Evolutionary conservation across 2,888 invertebrate species (phyloP).

Genomic region (Agrotis segetum): DNA sequence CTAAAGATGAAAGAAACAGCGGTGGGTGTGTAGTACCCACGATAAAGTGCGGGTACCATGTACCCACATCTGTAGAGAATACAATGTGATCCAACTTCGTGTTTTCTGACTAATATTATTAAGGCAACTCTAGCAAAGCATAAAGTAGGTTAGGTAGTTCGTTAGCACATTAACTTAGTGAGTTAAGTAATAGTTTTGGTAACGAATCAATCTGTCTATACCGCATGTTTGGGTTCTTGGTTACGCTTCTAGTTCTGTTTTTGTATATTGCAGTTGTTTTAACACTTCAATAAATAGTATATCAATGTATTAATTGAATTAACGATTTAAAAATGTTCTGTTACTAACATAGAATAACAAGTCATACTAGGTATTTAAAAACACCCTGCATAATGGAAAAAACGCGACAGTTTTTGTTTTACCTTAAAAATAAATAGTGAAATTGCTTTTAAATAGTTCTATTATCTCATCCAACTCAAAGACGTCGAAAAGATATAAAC

Average conservation of each 20-base stretch:
- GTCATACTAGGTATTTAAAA: no score
- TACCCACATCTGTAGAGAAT: not conserved
- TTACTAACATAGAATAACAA: no score
- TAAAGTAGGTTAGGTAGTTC: constrained; percentile 34
- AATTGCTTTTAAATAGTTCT: no score
- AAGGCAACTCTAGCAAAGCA: constrained; percentile 12
- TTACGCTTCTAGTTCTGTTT: constrained; percentile 4
- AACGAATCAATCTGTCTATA: constrained; percentile 37
- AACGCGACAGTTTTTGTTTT: no score
- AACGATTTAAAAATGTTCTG: no score
- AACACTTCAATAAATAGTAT: constrained; percentile 12
- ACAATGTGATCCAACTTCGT: constrained; percentile 4
- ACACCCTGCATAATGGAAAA: no score
- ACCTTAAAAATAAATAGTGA: no score
- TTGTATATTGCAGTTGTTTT: constrained; percentile 4
- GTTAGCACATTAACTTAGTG: constrained; percentile 42
- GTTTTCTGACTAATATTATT: constrained; percentile 27
- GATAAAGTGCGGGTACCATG: not conserved
- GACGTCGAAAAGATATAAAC: not conserved
- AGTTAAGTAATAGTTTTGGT: constrained; percentile 32
- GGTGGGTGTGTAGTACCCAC: no score
- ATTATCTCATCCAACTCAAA: not conserved
- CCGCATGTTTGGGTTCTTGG: constrained; percentile 20
- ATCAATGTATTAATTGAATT: not conserved
- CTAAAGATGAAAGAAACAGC: no score